phyloP scores from a whole-genome alignment of 2,888 invertebrate species.

The Lochmaea capreae region DNA sequence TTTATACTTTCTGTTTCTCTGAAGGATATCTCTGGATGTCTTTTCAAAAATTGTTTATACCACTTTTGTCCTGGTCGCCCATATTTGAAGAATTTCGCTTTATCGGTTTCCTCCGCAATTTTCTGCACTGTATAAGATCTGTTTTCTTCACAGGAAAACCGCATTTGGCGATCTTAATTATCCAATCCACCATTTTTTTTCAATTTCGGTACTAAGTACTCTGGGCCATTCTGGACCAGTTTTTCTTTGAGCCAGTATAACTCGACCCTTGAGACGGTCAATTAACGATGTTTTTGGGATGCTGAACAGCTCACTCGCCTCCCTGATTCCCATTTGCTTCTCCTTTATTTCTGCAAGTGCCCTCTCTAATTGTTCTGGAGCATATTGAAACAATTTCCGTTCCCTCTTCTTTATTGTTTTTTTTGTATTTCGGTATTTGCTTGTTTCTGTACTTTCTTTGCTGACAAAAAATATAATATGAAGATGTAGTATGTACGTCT shows the following conservation, averaged over 20 bases:
- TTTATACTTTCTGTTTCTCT: background rate
- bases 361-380: background rate
- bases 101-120: background rate
- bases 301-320: background rate
- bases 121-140: slow-evolving; percentile 3
- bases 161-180: background rate
- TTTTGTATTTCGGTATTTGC: background rate
- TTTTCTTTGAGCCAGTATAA: slow-evolving; percentile 1
- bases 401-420: slow-evolving; percentile 1
- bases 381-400: slow-evolving; percentile 4
- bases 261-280: background rate
- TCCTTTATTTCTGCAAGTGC: background rate
- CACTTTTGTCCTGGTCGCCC: background rate
- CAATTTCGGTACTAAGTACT: background rate
- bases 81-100: background rate
- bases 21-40: too few species aligned
- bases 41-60: background rate
- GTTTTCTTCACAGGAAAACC: slow-evolving; percentile 3
- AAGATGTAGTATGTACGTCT: too few species aligned
- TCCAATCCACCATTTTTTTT: background rate
- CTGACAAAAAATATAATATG: background rate
- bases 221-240: background rate
- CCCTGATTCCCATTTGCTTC: slow-evolving; percentile 16
- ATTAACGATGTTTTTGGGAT: slow-evolving; percentile 1
- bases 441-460: background rate